phyloP scores from a whole-genome alignment of 1,140 invertebrate genomes.

The Papilio machaon region DNA sequence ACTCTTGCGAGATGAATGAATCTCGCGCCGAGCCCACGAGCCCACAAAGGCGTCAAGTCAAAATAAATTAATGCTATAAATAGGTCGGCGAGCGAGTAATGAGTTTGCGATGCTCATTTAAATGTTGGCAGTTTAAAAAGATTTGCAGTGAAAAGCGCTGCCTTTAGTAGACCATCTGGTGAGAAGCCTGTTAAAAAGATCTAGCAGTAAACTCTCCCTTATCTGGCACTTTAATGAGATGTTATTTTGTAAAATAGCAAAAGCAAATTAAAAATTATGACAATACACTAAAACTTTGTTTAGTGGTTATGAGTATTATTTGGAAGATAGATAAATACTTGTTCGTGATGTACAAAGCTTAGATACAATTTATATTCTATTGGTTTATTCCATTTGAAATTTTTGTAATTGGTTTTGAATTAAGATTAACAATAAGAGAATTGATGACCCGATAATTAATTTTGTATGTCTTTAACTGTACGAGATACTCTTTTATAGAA shows the following conservation, averaged over 20 bases:
- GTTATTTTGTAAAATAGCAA: background rate
- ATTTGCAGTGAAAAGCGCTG: slow-evolving; percentile 12
- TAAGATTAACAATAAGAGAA: too few relatives aligned
- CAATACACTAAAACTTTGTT: background rate
- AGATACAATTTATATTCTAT: too few relatives aligned
- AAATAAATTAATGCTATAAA: slow-evolving; percentile 34
- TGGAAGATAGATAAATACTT: background rate
- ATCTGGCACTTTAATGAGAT: background rate
- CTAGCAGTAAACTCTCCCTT: background rate
- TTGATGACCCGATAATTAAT: too few relatives aligned
- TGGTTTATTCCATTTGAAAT: too few relatives aligned
- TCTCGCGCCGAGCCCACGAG: background rate
- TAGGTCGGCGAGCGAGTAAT: slow-evolving; percentile 25
- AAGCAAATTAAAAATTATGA: background rate
- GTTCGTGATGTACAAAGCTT: too few relatives aligned
- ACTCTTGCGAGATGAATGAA: background rate
- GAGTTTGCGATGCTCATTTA: slow-evolving; percentile 19
- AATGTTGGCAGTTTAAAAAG: slow-evolving; percentile 26
- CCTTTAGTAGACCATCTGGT: slow-evolving; percentile 15
- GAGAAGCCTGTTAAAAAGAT: background rate
- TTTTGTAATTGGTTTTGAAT: too few relatives aligned
- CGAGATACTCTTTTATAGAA: background rate
- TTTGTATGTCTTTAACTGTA: background rate
- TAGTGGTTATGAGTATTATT: background rate
- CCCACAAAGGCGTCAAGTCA: slow-evolving; percentile 15